Evolutionary conservation across 2,113 vertebrate species (phyloP).

Genomic region (Oncorhynchus masou): DNA sequence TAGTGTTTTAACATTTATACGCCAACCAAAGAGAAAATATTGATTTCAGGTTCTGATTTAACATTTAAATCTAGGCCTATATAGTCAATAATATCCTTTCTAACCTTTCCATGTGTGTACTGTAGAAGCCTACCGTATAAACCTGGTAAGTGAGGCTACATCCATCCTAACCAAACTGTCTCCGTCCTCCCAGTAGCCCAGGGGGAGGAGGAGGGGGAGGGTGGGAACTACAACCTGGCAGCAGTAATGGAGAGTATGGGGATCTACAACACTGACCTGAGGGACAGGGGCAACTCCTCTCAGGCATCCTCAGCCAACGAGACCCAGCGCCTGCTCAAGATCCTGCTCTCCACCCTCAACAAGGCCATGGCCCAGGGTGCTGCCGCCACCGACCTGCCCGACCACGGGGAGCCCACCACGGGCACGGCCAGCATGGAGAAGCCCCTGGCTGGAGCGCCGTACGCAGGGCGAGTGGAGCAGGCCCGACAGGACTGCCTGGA

Average conservation of each 20-base stretch:
- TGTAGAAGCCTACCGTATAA: not conserved
- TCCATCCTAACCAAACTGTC: not conserved
- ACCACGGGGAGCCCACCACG: conserved; percentile 39
- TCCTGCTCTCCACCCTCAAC: conserved; percentile 71
- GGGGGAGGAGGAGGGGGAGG: conserved; percentile 43
- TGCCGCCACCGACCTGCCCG: conserved; percentile 18
- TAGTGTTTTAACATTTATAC: too few relatives aligned
- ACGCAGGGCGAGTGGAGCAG: conserved; percentile 1
- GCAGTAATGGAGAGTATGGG: conserved; percentile 78
- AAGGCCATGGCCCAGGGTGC: conserved; percentile 67
- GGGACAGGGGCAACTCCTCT: conserved; percentile 41
- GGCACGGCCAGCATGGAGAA: conserved; percentile 34
- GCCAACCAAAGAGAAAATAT: too few relatives aligned
- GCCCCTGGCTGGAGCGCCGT: conserved; percentile 22
- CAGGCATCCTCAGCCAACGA: conserved; percentile 53
- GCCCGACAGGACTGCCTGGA: conserved; percentile 22
- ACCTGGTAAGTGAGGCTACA: not conserved
- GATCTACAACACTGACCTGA: conserved; percentile 80
- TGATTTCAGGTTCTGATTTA: too few relatives aligned
- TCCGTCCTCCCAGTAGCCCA: conserved; percentile 29
- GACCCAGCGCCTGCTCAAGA: conserved; percentile 72
- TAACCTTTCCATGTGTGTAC: too few relatives aligned
- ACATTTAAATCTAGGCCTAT: too few relatives aligned
- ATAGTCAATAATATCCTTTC: too few relatives aligned
- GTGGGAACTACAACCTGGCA: conserved; percentile 59